phyloP scores from a whole-genome alignment of 2,888 invertebrate species.

The Tuberolachnus salignus region DNA sequence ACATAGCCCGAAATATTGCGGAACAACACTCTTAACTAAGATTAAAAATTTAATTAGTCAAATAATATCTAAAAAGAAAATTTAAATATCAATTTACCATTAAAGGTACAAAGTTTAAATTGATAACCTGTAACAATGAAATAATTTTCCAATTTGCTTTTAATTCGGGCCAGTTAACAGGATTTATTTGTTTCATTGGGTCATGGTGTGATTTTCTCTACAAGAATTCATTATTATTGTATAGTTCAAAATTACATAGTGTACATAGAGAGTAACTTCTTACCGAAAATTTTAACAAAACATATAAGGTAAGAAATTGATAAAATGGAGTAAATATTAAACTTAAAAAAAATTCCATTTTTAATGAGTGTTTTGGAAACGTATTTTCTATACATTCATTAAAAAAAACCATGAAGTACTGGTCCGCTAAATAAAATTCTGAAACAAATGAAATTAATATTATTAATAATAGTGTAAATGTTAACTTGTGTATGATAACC shows the following conservation, averaged over 20 bases:
- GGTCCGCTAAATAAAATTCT: conserved; percentile 81
- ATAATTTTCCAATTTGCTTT: conserved; percentile 79
- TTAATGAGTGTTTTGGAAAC: conserved; percentile 67
- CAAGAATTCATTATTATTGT: conserved; percentile 55
- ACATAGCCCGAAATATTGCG: conserved; percentile 79
- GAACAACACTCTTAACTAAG: conserved; percentile 76
- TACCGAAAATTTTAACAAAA: conserved; percentile 75
- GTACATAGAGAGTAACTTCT: not conserved
- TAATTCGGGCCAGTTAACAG: conserved; percentile 72
- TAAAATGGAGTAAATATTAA: conserved; percentile 75
- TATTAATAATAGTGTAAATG: not conserved
- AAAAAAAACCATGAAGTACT: conserved; percentile 79
- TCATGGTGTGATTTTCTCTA: conserved; percentile 73
- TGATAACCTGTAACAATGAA: conserved; percentile 75
- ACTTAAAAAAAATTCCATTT: conserved; percentile 67
- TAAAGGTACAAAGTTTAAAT: conserved; percentile 77
- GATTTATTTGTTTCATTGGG: conserved; percentile 70
- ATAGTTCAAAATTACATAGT: not conserved
- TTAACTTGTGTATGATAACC: too few relatives aligned
- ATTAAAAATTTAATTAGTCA: conserved; percentile 54
- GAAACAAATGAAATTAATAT: conserved; percentile 58
- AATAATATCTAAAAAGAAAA: conserved; percentile 30
- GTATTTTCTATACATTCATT: conserved; percentile 70
- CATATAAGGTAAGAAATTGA: conserved; percentile 76
- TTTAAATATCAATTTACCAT: conserved; percentile 67